phyloP scores from a whole-genome alignment of 2,797 vertebrate species.

The Trichosurus vulpecula region DNA sequence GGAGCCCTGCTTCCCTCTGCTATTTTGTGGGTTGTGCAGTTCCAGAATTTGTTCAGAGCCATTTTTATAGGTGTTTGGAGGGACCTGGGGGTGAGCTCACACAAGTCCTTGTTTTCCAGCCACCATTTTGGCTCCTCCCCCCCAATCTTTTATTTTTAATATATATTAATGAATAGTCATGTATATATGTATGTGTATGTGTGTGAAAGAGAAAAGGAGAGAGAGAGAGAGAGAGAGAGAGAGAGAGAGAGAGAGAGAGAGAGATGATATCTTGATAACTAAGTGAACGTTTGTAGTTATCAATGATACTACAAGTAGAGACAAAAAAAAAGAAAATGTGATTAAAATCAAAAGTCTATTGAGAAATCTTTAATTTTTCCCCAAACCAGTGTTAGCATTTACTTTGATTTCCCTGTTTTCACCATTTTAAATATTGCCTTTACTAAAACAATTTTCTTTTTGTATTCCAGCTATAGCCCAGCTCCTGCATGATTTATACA shows the following conservation, averaged over 20 bases:
- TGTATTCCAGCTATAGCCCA: conserved; percentile 19
- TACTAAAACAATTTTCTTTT: conserved; percentile 46
- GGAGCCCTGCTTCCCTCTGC: no score
- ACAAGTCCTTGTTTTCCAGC: no score
- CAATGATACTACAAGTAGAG: neutral
- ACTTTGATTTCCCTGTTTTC: neutral
- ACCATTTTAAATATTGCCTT: conserved; percentile 25
- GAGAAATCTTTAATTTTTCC: neutral
- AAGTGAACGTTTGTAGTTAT: neutral
- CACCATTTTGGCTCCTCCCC: no score
- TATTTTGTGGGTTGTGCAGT: no score
- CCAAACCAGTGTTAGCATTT: neutral
- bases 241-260: neutral
- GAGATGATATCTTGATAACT: neutral
- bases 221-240: neutral
- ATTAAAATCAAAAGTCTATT: neutral
- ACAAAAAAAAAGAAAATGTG: neutral
- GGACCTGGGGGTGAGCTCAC: no score
- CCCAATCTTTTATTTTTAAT: no score
- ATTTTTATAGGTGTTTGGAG: no score
- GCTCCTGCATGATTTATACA: conserved; percentile 50
- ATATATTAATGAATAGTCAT: neutral
- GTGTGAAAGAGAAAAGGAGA: neutral
- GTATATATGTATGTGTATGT: no score
- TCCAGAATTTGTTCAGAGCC: no score